A percentile compares a stretch with the other conserved stretches of the same genome.
These are phyloP conservation scores for Trissolcus basalis DNA, from an alignment of 1,140 invertebrate genomes.

Conservation along the genomic window DNA sequence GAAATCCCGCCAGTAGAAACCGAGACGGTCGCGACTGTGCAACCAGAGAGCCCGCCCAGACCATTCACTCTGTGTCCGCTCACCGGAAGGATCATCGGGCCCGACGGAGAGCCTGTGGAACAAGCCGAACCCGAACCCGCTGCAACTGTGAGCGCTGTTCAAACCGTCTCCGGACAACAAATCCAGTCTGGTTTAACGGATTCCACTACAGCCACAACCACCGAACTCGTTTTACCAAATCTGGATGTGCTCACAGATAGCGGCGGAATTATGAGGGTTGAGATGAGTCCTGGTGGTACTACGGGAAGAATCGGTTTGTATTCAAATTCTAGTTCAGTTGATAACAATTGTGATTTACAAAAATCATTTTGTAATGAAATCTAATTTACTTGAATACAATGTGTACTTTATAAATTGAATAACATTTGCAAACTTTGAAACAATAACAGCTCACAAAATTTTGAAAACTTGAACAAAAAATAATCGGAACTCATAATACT, in stretches of 20 bases:
- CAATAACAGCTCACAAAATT: too few relatives aligned
- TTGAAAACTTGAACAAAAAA: too few relatives aligned
- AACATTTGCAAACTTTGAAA: too few relatives aligned
- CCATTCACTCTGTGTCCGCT: constrained; percentile 82
- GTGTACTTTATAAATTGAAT: too few relatives aligned
- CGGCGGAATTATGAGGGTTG: constrained; percentile 80
- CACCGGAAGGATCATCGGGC: constrained; percentile 82
- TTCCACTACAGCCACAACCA: constrained; percentile 12
- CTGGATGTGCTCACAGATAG: constrained; percentile 77
- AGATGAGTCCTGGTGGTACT: constrained; percentile 82
- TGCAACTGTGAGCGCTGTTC: constrained; percentile 22
- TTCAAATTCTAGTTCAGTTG: constrained; percentile 5
- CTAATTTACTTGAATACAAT: too few relatives aligned
- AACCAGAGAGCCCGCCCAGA: constrained; percentile 81
- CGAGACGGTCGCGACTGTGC: constrained; percentile 70
- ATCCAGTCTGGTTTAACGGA: too few relatives aligned
- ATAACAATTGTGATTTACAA: background rate
- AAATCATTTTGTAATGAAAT: too few relatives aligned
- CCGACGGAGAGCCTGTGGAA: constrained; percentile 81
- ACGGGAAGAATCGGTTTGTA: constrained; percentile 76
- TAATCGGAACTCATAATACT: too few relatives aligned
- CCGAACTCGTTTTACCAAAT: constrained; percentile 66
- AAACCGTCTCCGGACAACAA: constrained; percentile 9
- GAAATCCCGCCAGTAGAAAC: constrained; percentile 78
- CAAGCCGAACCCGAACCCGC: constrained; percentile 59